Evolutionary conservation across 30 jellyfish, hydroid and myxozoan genomes (phyloP).

Genomic region (Morbakka virulenta): DNA sequence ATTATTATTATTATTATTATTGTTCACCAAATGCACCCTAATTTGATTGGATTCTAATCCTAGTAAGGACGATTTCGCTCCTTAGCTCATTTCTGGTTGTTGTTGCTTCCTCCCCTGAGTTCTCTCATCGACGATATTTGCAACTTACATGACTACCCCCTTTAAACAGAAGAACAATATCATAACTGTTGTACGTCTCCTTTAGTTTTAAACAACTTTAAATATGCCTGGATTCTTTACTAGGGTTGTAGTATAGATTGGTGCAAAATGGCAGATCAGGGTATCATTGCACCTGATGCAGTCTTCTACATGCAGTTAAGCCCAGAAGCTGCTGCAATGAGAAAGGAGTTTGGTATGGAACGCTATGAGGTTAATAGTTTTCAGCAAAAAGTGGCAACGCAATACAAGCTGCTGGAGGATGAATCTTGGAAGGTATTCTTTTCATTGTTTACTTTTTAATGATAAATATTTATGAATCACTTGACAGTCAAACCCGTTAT

Average conservation of each 20-base stretch:
- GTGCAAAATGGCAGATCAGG: slow-evolving; percentile 80
- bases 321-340: slow-evolving; percentile 37
- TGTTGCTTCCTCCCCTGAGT: no score
- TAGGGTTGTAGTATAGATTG: slow-evolving; percentile 80
- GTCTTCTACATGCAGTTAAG: slow-evolving; percentile 73
- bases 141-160: no score
- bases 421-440: slow-evolving; percentile 64
- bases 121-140: no score
- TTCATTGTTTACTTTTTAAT: background rate
- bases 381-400: slow-evolving; percentile 54
- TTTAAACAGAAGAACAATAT: no score
- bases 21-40: no score
- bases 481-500: no score
- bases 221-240: background rate
- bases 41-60: no score
- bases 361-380: slow-evolving; percentile 68
- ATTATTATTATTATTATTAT: no score
- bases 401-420: slow-evolving; percentile 44
- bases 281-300: slow-evolving; percentile 78
- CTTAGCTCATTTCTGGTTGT: no score
- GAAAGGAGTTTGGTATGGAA: slow-evolving; percentile 90
- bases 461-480: no score
- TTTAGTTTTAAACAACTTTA: background rate
- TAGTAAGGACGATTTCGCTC: no score
- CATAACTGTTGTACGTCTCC: no score